These are phyloP conservation scores for Falco novaeseelandiae DNA, from an alignment of 2,797 vertebrate genomes.

Conservation along the genomic window DNA sequence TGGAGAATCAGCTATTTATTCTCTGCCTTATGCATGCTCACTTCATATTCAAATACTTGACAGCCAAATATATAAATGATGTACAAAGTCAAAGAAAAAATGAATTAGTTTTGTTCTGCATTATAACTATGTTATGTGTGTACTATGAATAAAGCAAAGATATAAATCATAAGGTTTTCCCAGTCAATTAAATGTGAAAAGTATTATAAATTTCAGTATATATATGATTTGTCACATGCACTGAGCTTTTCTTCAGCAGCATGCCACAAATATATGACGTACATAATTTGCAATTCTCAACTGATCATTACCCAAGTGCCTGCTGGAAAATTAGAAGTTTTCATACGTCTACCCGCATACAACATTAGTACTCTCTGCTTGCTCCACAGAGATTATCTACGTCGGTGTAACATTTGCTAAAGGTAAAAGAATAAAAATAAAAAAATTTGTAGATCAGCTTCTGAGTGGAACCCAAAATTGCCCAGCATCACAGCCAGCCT, in stretches of 20 bases:
- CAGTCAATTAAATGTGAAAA: conserved; percentile 47
- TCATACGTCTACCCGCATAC: conserved; percentile 10
- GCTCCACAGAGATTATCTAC: neutral
- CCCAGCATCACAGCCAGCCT: neutral
- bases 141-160: conserved; percentile 29
- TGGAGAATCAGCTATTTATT: conserved; percentile 34
- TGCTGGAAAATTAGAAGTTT: conserved; percentile 62
- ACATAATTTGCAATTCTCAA: conserved; percentile 50
- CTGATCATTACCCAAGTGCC: conserved; percentile 60
- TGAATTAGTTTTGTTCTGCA: conserved; percentile 43
- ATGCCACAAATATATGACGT: conserved; percentile 30
- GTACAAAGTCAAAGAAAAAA: conserved; percentile 59
- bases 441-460: neutral
- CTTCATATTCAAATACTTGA: conserved; percentile 55
- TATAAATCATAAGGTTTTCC: conserved; percentile 40
- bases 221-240: conserved; percentile 17
- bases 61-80: conserved; percentile 37
- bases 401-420: neutral
- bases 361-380: conserved; percentile 43
- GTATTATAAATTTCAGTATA: conserved; percentile 48
- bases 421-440: conserved; percentile 14
- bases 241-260: conserved; percentile 40
- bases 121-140: neutral
- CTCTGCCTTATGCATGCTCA: neutral
- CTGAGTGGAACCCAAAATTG: conserved; percentile 1